A percentile compares a stretch with the other conserved stretches of the same genome.
Conservation (phyloP, 2,113 vertebrate genomes). For the Tachuris rubrigastra region DNA sequence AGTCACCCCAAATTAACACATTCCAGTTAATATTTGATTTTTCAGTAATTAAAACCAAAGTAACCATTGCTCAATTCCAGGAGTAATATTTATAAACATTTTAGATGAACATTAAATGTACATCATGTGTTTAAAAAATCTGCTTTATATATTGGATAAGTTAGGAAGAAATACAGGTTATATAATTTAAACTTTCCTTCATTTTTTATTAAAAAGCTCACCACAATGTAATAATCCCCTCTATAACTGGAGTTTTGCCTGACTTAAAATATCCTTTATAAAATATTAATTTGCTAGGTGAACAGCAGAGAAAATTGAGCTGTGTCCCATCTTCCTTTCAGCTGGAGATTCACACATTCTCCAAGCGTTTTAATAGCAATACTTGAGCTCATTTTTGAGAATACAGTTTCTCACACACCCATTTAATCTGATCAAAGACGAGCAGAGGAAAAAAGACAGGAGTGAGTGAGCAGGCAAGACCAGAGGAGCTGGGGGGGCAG, state of each 20-base stretch:
- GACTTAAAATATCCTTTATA: background rate
- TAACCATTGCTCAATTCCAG: background rate
- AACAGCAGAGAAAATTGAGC: background rate
- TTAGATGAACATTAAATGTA: background rate
- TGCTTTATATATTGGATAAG: background rate
- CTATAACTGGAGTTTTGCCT: background rate
- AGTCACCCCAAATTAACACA: background rate
- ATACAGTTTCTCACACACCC: background rate
- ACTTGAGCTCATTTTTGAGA: background rate
- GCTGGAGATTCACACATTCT: background rate
- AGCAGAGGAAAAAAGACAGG: background rate
- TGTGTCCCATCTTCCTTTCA: background rate
- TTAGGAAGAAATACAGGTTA: background rate
- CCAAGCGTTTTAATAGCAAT: background rate
- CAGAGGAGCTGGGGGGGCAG: background rate
- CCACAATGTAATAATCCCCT: background rate
- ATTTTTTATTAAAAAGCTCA: background rate
- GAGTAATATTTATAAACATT: background rate
- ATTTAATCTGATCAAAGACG: background rate
- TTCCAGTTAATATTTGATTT: background rate
- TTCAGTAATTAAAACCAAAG: background rate
- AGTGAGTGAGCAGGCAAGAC: background rate
- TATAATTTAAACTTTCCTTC: background rate
- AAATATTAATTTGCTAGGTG: background rate
- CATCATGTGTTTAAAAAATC: background rate